Evolutionary conservation across 2,113 vertebrate genomes (phyloP).

Genomic region (Oryzias woworae): DNA sequence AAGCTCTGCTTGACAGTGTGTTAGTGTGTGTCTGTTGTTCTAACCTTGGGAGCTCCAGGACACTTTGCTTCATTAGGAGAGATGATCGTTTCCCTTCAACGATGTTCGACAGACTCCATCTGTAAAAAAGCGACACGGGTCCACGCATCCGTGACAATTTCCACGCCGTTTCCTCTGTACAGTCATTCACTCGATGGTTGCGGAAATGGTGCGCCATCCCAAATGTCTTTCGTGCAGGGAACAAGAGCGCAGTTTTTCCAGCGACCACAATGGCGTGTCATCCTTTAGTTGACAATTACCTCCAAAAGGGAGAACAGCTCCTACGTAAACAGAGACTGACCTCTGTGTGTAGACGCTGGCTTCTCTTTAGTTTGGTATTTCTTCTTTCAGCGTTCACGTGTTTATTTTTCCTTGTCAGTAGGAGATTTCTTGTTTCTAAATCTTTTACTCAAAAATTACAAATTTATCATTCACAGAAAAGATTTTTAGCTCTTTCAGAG

Average conservation of each 20-base stretch:
- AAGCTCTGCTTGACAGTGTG: constrained; percentile 4
- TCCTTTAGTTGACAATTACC: constrained; percentile 77
- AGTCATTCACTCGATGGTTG: constrained; percentile 59
- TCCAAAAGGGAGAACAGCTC: constrained; percentile 44
- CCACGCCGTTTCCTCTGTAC: constrained; percentile 64
- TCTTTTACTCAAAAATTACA: no score
- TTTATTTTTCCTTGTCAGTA: no score
- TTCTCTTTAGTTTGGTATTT: no score
- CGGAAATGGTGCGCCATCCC: constrained; percentile 58
- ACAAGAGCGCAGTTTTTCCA: constrained; percentile 52
- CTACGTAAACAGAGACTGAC: constrained; percentile 54
- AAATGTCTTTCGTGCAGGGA: constrained; percentile 47
- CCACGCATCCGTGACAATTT: constrained; percentile 66
- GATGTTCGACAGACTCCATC: constrained; percentile 65
- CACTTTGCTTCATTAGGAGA: constrained; percentile 70
- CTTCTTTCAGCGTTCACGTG: no score
- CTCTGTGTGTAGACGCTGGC: constrained; percentile 37
- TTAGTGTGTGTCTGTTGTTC: constrained; percentile 16
- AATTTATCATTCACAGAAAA: no score
- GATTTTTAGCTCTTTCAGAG: no score
- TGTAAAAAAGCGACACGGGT: constrained; percentile 65
- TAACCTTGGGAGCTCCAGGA: constrained; percentile 69
- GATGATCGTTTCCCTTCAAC: constrained; percentile 75
- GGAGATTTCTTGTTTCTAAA: no score
- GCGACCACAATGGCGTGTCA: constrained; percentile 59